Evolutionary conservation across 2,888 invertebrate species (phyloP), one percentile per base, ranked within the genome.

Genomic region (Molanna angustata): DNA sequence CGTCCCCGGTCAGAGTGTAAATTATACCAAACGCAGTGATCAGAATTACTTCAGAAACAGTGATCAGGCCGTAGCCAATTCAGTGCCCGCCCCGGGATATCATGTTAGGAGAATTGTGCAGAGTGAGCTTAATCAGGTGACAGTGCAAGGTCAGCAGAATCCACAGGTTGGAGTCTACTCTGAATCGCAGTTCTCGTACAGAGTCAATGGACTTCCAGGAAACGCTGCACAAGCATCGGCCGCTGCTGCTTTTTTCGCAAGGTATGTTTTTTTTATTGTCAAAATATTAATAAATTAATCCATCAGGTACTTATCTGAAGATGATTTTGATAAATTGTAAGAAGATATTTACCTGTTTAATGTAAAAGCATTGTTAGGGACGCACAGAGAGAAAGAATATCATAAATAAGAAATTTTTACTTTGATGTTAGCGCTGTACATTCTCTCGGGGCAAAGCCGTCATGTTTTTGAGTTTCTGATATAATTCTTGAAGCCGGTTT

Each of bases 181-280:
- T 4, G 58, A 58, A 31, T 53, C 56, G 3, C 56, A 58, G 46
- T 58, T 49, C 44, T 54, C 56, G 4, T 58, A 54, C 40, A 33
- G 56, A 9, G 58, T 58, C 31, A 51, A 58, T 32, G 58, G 58
- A 16, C 48, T 40, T 16, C 58, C 58, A 19, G 57, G 57, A 41
- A 57, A 52, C 51, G 57, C 57, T 4, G 60, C 57, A 14, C 60
- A 60, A 49, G 57, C 60, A 7, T 60, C 57, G 6, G 60, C 60
- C 1, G 60, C 60, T 9, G 60, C 60, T 20, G 60, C 60, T 27
- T 60, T 60, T 47, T 60, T 60, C 37, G 60, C 60, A 43, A 60
- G 60, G 60, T 60, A 21, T 50, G 53, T 39, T 32, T 13, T 13
- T 35, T 35, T 13, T 9, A 35, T 7, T 35, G n/a, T 35, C 7